Conservation (phyloP, 2,797 vertebrate species). For the Enteromius radiatus region DNA sequence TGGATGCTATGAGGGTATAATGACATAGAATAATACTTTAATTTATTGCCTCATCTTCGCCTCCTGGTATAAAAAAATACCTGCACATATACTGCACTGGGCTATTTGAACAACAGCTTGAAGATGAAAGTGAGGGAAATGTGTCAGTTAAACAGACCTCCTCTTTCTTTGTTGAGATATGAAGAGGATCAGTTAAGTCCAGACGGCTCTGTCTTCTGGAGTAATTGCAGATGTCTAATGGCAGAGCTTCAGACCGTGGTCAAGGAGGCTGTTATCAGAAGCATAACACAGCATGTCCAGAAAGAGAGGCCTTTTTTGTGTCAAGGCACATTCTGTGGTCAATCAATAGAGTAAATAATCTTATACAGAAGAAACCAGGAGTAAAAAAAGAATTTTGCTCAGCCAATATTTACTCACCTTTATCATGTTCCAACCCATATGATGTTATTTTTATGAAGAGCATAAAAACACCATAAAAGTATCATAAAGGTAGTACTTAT, state of each 20-base stretch:
- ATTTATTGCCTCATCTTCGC: neutral
- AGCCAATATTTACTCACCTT: neutral
- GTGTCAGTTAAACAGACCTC: slow-evolving; percentile 43
- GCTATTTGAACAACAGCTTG: slow-evolving; percentile 14
- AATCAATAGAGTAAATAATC: slow-evolving; percentile 30
- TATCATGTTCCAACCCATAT: neutral
- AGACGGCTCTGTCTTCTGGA: slow-evolving; percentile 27
- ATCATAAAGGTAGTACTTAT: neutral
- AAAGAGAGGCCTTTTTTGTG: neutral
- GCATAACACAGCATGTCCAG: neutral
- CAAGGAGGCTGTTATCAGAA: slow-evolving; percentile 23
- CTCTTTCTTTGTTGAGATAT: slow-evolving; percentile 57
- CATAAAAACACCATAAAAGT: neutral
- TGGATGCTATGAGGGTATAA: neutral
- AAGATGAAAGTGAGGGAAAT: slow-evolving; percentile 28
- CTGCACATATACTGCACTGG: neutral
- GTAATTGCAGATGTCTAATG: slow-evolving; percentile 45
- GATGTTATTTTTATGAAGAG: neutral
- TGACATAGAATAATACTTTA: neutral
- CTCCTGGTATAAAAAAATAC: neutral
- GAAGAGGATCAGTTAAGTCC: slow-evolving; percentile 23
- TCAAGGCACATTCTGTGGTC: slow-evolving; percentile 14
- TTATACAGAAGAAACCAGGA: neutral
- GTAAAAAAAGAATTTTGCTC: neutral
- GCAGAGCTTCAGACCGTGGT: neutral